Evolutionary conservation across 2,113 vertebrate species (phyloP).

Genomic region (Ceyx margarethae): DNA sequence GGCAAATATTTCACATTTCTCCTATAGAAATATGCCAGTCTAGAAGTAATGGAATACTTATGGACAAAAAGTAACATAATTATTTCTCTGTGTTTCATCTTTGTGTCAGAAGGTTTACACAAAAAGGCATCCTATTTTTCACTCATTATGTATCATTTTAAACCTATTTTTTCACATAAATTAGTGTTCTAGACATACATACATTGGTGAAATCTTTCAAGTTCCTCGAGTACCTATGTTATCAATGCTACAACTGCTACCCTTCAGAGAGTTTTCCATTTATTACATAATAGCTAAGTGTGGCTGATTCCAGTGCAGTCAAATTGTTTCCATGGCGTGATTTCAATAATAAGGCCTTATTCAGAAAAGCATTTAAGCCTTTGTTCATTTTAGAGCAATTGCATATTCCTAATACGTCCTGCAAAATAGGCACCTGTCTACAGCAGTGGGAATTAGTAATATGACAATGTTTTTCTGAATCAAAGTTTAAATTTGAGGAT

Average conservation of each 20-base stretch:
- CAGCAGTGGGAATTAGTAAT: neutral
- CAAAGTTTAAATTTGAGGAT: neutral
- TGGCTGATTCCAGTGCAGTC: neutral
- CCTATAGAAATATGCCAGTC: neutral
- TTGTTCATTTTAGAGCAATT: constrained; percentile 4
- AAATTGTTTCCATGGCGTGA: constrained; percentile 28
- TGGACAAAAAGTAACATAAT: neutral
- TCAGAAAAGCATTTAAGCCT: constrained; percentile 21
- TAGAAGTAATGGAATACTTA: neutral
- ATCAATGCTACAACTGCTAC: neutral
- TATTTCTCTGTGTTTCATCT: neutral
- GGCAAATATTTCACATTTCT: neutral
- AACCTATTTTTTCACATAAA: constrained; percentile 19
- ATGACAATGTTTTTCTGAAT: neutral
- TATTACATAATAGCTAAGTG: neutral
- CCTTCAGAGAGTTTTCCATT: constrained; percentile 21
- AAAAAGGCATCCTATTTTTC: constrained; percentile 15
- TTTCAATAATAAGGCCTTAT: constrained; percentile 18
- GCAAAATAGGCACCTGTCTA: constrained; percentile 8
- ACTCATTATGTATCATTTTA: constrained; percentile 38
- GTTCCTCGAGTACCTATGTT: neutral
- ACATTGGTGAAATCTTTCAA: neutral
- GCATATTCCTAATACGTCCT: neutral
- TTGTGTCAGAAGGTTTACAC: neutral
- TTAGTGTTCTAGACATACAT: neutral